A percentile compares a stretch with the other conserved stretches of the same genome.
Conservation (phyloP, 1,140 invertebrate genomes). For the Pseudomyrmex flavicornis region DNA sequence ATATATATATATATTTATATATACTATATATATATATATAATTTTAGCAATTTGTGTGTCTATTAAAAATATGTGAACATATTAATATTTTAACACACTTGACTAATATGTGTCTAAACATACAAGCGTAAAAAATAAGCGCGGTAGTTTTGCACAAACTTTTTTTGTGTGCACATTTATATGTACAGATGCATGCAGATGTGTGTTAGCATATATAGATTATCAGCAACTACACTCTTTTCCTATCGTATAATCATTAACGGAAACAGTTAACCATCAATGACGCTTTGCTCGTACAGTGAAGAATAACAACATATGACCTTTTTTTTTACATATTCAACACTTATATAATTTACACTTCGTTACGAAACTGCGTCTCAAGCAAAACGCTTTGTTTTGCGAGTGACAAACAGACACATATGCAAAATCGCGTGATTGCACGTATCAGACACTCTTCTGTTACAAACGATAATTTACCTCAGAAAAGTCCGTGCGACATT, state of each 20-base stretch:
- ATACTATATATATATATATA: too few relatives aligned
- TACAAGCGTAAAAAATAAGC: too few relatives aligned
- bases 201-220: too few relatives aligned
- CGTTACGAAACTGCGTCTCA: neutral
- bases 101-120: too few relatives aligned
- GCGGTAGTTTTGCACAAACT: neutral
- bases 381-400: neutral
- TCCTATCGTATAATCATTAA: slow-evolving; percentile 33
- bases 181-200: neutral
- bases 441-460: neutral
- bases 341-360: slow-evolving; percentile 17
- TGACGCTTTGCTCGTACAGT: neutral
- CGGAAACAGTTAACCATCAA: slow-evolving; percentile 9
- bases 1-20: too few relatives aligned
- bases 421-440: neutral
- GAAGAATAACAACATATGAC: neutral
- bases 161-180: neutral
- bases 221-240: neutral
- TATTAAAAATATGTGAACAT: neutral
- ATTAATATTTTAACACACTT: neutral
- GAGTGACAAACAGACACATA: neutral
- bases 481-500: neutral
- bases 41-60: too few relatives aligned
- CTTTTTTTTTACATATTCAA: neutral
- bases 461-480: slow-evolving; percentile 27